These are phyloP conservation scores for Rhyzopertha dominica DNA, from an alignment of 1,140 invertebrate species.

Conservation along the genomic window DNA sequence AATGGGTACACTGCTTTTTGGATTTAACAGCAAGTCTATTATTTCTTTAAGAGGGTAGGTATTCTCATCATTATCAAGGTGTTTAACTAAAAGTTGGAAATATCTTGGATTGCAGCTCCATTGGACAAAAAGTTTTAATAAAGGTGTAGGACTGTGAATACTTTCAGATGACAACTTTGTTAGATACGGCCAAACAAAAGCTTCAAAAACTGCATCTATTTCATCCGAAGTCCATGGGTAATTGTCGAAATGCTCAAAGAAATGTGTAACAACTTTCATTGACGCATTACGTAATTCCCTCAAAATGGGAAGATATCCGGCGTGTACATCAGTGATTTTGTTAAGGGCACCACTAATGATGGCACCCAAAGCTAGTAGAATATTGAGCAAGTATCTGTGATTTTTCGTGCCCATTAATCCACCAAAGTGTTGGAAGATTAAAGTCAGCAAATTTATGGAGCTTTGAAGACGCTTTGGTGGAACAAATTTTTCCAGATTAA, in stretches of 20 bases:
- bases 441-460: slow-evolving; percentile 68
- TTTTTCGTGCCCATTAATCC: slow-evolving; percentile 63
- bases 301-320: slow-evolving; percentile 59
- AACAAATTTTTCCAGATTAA: slow-evolving; percentile 58
- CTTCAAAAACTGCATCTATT: slow-evolving; percentile 69
- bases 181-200: slow-evolving; percentile 77
- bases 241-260: slow-evolving; percentile 75
- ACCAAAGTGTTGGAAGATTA: slow-evolving; percentile 82
- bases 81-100: slow-evolving; percentile 65
- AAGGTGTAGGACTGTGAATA: slow-evolving; percentile 73
- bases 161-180: slow-evolving; percentile 73
- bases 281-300: slow-evolving; percentile 61
- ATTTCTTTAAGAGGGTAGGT: slow-evolving; percentile 60
- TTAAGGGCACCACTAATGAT: slow-evolving; percentile 57
- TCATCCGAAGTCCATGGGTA: slow-evolving; percentile 68
- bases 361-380: slow-evolving; percentile 65
- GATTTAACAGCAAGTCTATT: slow-evolving; percentile 62
- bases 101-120: slow-evolving; percentile 77
- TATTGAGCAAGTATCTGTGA: slow-evolving; percentile 64
- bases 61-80: slow-evolving; percentile 41
- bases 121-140: slow-evolving; percentile 69
- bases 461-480: slow-evolving; percentile 71
- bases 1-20: slow-evolving; percentile 62
- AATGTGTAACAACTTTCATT: slow-evolving; percentile 59
- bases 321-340: slow-evolving; percentile 52